Evolutionary conservation across 2,113 vertebrate genomes (phyloP).

Genomic region (Sminthopsis crassicaudata): DNA sequence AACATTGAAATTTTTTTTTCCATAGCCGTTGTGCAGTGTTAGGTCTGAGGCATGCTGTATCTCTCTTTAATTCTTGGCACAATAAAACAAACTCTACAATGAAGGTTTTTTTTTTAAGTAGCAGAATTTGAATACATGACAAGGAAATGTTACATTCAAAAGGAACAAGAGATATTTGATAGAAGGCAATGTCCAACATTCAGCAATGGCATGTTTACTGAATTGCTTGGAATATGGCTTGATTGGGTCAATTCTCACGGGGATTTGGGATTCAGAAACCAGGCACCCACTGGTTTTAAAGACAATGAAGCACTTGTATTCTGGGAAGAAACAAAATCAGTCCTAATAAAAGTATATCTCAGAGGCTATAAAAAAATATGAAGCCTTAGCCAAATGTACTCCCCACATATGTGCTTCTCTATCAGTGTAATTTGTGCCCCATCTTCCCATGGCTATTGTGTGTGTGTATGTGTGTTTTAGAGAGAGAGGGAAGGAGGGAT

Average conservation of each 20-base stretch:
- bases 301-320: background rate
- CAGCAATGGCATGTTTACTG: background rate
- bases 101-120: background rate
- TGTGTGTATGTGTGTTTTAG: background rate
- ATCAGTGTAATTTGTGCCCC: background rate
- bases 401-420: background rate
- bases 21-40: background rate
- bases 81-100: constrained; percentile 36
- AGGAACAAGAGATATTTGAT: background rate
- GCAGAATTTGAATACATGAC: background rate
- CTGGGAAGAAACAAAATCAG: constrained; percentile 6
- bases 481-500: no score
- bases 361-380: background rate
- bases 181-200: background rate
- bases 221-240: background rate
- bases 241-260: background rate
- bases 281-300: background rate
- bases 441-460: background rate
- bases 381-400: background rate
- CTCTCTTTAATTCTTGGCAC: background rate
- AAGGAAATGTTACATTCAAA: background rate
- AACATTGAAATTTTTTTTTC: background rate
- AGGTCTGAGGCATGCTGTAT: background rate
- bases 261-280: constrained; percentile 19
- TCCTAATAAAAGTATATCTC: background rate